A percentile compares a stretch with the other conserved stretches of the same genome.
These are phyloP conservation scores for Nebria ingens DNA, from an alignment of 1,140 invertebrate species.

Conservation along the genomic window DNA sequence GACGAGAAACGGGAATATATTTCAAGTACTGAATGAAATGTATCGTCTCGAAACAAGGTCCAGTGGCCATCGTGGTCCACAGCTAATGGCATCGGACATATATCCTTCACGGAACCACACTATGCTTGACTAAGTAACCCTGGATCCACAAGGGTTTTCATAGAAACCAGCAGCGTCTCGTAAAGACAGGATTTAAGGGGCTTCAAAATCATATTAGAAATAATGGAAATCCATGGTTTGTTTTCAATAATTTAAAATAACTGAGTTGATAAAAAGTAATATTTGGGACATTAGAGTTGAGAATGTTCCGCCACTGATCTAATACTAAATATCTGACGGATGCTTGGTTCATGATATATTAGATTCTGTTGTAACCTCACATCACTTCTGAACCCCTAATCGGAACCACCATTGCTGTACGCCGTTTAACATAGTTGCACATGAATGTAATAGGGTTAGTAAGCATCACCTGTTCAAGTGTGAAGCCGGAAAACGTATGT, in stretches of 20 bases:
- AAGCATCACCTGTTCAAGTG: no score
- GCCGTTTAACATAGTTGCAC: no score
- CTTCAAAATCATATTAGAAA: not conserved
- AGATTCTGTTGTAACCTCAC: not conserved
- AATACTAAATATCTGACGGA: slow-evolving; percentile 2
- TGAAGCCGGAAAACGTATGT: no score
- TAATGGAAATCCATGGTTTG: not conserved
- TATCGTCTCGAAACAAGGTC: not conserved
- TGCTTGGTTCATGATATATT: not conserved
- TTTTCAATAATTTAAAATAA: not conserved
- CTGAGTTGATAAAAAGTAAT: not conserved
- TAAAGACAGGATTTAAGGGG: not conserved
- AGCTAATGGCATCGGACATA: slow-evolving; percentile 6
- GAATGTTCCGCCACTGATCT: not conserved
- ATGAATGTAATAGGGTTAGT: no score
- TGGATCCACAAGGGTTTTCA: no score
- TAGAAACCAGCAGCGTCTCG: not conserved
- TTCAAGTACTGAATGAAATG: not conserved
- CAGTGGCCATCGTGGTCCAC: not conserved
- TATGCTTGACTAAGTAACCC: not conserved
- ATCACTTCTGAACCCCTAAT: not conserved
- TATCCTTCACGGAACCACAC: slow-evolving; percentile 1
- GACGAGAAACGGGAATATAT: not conserved
- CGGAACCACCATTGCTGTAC: no score
- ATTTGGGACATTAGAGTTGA: no score